Conservation (phyloP, 2,888 invertebrate species). For the Acanthosepion esculentum region DNA sequence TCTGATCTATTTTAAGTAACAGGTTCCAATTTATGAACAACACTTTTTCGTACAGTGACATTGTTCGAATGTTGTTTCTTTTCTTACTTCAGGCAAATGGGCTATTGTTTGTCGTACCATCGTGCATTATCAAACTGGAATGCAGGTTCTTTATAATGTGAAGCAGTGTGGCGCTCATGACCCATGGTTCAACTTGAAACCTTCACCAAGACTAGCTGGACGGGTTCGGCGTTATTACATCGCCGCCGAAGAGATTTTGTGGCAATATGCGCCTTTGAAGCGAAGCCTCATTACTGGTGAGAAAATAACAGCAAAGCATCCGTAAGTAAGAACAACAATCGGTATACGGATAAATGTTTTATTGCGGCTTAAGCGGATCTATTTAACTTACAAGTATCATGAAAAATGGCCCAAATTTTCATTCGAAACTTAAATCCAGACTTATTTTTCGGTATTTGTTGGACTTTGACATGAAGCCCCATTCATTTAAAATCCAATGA, state of each 20-base stretch:
- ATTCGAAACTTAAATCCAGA: too few species aligned
- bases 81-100: conserved; percentile 58
- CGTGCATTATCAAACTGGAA: conserved; percentile 60
- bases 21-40: too few species aligned
- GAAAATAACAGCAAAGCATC: conserved; percentile 50
- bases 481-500: too few species aligned
- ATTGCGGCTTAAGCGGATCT: too few species aligned
- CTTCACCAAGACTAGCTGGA: conserved; percentile 50
- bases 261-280: conserved; percentile 62
- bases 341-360: too few species aligned
- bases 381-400: not conserved
- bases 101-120: conserved; percentile 58
- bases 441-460: too few species aligned
- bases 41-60: not conserved
- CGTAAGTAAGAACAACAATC: conserved; percentile 50
- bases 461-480: too few species aligned
- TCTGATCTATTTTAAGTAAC: too few species aligned
- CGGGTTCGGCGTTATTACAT: conserved; percentile 59
- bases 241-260: conserved; percentile 59
- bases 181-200: not conserved
- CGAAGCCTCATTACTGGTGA: conserved; percentile 56
- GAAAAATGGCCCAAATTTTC: too few species aligned
- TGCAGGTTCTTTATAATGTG: conserved; percentile 60
- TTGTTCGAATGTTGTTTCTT: not conserved
- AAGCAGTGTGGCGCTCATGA: conserved; percentile 52